Evolutionary conservation across 2,113 vertebrate species (phyloP).

Genomic region (Danio rerio): DNA sequence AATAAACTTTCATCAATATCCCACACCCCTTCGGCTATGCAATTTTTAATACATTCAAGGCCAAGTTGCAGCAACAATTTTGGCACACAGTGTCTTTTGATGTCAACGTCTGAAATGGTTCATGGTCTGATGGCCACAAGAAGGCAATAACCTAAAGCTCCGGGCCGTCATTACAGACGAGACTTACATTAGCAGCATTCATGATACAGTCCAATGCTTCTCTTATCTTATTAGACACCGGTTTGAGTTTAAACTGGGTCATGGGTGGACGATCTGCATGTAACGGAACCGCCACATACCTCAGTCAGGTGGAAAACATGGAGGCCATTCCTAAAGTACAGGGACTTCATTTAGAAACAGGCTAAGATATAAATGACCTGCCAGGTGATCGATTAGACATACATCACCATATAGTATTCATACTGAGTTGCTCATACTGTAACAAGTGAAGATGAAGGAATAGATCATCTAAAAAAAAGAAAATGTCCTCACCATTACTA

Average conservation of each 20-base stretch:
- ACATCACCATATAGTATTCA: too few species aligned
- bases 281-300: not conserved
- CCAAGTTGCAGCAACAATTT: not conserved
- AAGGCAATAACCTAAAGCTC: conserved; percentile 26
- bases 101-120: conserved; percentile 19
- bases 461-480: too few species aligned
- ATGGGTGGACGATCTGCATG: not conserved
- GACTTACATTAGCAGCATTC: conserved; percentile 18
- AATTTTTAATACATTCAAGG: too few species aligned
- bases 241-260: conserved; percentile 24
- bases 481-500: too few species aligned
- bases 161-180: not conserved
- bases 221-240: conserved; percentile 38
- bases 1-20: too few species aligned
- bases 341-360: not conserved
- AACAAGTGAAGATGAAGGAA: too few species aligned
- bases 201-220: not conserved
- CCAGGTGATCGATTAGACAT: too few species aligned
- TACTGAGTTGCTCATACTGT: too few species aligned
- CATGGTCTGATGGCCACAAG: conserved; percentile 17
- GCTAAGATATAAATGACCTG: too few species aligned
- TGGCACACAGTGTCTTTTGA: conserved; percentile 23
- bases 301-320: conserved; percentile 11
- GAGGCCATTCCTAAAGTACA: not conserved
- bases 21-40: too few species aligned